These are phyloP conservation scores for Stenoptilia bipunctidactyla DNA, from an alignment of 2,888 invertebrate species.

Conservation along the genomic window DNA sequence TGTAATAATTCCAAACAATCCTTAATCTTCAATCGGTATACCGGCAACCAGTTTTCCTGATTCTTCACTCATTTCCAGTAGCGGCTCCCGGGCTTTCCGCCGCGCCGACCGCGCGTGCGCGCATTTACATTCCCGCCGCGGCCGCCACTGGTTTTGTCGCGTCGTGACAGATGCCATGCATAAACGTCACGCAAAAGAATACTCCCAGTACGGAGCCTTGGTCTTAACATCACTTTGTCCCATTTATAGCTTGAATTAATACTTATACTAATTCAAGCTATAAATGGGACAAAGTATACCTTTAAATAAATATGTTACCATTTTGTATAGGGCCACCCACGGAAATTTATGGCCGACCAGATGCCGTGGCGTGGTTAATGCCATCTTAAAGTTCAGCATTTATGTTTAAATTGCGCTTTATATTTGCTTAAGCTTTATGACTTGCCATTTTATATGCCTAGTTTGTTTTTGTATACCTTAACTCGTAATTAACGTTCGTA, in stretches of 20 bases:
- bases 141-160: background rate
- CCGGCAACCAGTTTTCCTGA: no score
- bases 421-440: no score
- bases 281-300: background rate
- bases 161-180: background rate
- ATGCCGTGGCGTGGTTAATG: background rate
- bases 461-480: no score
- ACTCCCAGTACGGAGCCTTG: background rate
- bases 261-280: background rate
- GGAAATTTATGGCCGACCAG: background rate
- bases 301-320: background rate
- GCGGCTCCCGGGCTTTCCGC: no score
- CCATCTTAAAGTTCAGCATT: background rate
- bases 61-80: no score
- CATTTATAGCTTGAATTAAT: background rate
- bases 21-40: no score
- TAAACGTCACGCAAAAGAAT: background rate
- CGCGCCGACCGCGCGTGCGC: no score
- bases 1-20: no score
- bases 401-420: no score
- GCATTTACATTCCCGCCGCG: no score
- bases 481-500: no score
- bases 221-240: background rate
- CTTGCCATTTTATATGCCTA: no score
- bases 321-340: constrained; percentile 1